Evolutionary conservation across 1,140 invertebrate genomes (phyloP), one percentile per base, ranked within the genome.

Genomic region (Colletes gigas): DNA sequence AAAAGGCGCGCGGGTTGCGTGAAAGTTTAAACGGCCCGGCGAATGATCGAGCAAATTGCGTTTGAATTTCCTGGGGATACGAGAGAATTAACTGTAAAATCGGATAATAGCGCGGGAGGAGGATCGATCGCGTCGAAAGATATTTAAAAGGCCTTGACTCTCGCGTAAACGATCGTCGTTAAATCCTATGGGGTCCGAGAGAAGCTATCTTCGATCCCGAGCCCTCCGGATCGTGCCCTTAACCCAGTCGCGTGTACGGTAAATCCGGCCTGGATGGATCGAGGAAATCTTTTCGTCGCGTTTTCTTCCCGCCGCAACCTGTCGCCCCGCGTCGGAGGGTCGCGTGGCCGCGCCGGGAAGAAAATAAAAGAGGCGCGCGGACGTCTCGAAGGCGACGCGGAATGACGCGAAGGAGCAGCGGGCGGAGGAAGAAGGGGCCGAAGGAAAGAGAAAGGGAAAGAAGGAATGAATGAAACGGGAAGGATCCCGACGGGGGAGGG

Each of bases 291-390:
- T n/a, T n/a, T n/a, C 30, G 30, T 30, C 30, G 30, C 30, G 30
- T 30, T 30, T 30, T 30, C 30, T 30, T 30, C 30, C 30, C 30
- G 59, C 52, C 72, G 55, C 65, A 76, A 76, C 78, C 78, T 81
- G 72, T 76, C 54, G 54, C 15, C 54, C 15, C 7, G 9, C 15
- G 17, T n/a, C 57, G 15, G 54, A n/a, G 54, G 82, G 79, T 62
- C 71, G 84, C 85, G 85, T 86, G 85, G 84, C 80, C 60, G 57
- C 73, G 60, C 60, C 17, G 63, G 68, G 73, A 81, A 62, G 77
- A 79, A 85, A 75, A 69, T 80, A 86, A 86, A 86, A 85, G 30
- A 30, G 83, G 69, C 60, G 57, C 72, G 83, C 55, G 78, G 69
- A 73, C 60, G 77, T 79, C 77, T 57, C 60, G 62, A 67, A 81